phyloP scores from a whole-genome alignment of 2,113 vertebrate genomes.

The Pandion haliaetus region DNA sequence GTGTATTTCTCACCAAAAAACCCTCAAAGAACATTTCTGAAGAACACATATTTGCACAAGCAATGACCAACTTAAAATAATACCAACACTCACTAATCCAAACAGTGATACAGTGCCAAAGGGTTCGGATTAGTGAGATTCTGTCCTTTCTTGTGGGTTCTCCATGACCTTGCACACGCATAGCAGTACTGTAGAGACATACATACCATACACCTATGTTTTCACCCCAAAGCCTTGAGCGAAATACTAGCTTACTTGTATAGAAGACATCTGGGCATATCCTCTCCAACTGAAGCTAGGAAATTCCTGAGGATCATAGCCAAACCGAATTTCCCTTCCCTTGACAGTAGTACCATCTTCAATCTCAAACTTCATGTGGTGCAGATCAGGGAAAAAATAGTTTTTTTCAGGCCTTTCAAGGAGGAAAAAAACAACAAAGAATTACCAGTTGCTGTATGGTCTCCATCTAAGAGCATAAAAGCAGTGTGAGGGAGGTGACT shows the following conservation, averaged over 20 bases:
- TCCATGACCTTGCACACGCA: not conserved
- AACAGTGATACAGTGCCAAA: not conserved
- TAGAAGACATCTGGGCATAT: slow-evolving; percentile 83
- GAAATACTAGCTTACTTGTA: slow-evolving; percentile 78
- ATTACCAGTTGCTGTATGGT: not conserved
- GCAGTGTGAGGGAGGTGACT: not conserved
- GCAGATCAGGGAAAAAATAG: slow-evolving; percentile 87
- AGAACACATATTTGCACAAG: not conserved
- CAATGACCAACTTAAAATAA: not conserved
- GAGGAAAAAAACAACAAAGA: not conserved
- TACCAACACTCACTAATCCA: not conserved
- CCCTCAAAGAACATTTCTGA: not conserved
- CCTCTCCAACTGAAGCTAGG: slow-evolving; percentile 92
- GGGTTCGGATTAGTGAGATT: not conserved
- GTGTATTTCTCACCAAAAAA: not conserved
- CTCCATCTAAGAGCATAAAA: not conserved
- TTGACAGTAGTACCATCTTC: slow-evolving; percentile 83
- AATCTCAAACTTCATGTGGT: slow-evolving; percentile 90
- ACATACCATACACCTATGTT: not conserved
- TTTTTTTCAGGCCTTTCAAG: slow-evolving; percentile 78
- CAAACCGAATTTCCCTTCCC: slow-evolving; percentile 81
- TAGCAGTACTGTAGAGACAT: not conserved
- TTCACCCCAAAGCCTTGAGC: not conserved
- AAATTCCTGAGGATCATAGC: slow-evolving; percentile 83
- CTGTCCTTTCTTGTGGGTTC: not conserved